Percentiles rank a stretch among this genome's conserved stretches.
Evolutionary conservation across 2,113 vertebrate species (phyloP).

Genomic region (Pogona vitticeps): DNA sequence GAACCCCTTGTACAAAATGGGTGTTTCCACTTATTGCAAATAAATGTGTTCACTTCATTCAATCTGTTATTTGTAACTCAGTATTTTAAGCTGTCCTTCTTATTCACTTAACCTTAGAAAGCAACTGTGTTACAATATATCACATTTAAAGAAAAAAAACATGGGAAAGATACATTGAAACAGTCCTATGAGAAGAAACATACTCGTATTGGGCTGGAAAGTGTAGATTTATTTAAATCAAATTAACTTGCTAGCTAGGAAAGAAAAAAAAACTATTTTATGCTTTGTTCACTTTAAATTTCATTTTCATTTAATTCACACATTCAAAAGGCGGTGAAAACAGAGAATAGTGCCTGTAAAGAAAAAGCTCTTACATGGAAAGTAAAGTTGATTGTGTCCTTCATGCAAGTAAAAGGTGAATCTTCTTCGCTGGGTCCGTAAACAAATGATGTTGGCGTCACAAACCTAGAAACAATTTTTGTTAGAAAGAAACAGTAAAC

Average conservation of each 20-base stretch:
- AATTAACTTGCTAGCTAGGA: not conserved
- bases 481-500: not conserved
- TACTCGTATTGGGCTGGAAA: not conserved
- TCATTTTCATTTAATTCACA: not conserved
- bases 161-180: not conserved
- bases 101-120: not conserved
- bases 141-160: not conserved
- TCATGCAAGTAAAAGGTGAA: conserved; percentile 73
- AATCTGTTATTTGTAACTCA: not conserved
- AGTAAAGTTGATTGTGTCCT: conserved; percentile 89
- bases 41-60: not conserved
- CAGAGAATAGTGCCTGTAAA: not conserved
- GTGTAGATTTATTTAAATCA: not conserved
- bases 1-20: not conserved
- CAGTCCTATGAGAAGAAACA: not conserved
- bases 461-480: conserved; percentile 75
- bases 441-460: conserved; percentile 84
- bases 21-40: not conserved
- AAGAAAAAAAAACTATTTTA: not conserved
- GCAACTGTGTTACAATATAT: not conserved
- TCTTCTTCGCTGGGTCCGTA: conserved; percentile 81
- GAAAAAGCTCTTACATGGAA: conserved; percentile 83
- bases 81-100: not conserved
- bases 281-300: not conserved
- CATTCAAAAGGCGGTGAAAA: not conserved